phyloP scores from a whole-genome alignment of 2,797 vertebrate species.

The Pangasius sanitwongsei region DNA sequence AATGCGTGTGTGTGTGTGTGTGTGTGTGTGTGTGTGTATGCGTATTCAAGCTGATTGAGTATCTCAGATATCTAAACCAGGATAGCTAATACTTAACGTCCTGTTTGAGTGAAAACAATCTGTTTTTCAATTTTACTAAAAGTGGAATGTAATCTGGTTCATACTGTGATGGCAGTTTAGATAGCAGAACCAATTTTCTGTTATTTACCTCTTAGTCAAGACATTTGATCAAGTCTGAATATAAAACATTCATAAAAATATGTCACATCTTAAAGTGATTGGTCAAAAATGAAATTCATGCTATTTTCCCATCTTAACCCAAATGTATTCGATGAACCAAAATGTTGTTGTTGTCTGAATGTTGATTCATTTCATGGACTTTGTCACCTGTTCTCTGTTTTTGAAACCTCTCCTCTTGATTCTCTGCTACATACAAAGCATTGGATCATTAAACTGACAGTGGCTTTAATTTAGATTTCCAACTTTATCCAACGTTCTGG shows the following conservation, averaged over 20 bases:
- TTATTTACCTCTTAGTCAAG: background rate
- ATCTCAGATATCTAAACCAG: background rate
- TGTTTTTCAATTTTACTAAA: background rate
- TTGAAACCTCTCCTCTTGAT: background rate
- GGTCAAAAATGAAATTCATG: background rate
- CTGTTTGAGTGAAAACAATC: background rate
- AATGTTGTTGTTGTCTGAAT: background rate
- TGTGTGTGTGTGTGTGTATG: slow-evolving; percentile 7
- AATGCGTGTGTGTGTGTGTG: slow-evolving; percentile 5
- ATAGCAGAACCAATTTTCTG: background rate
- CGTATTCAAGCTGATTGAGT: background rate
- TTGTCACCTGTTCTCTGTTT: background rate
- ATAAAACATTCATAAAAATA: background rate
- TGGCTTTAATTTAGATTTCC: background rate
- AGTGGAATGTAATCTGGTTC: background rate
- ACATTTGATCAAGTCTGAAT: background rate
- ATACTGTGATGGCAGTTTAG: background rate
- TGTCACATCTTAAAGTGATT: background rate
- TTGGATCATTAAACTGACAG: background rate
- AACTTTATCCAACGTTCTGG: background rate
- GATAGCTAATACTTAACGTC: background rate
- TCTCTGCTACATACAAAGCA: background rate
- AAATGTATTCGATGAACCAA: background rate
- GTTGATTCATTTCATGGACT: background rate
- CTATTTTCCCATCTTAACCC: background rate